Conservation (phyloP, 2,113 vertebrate genomes). For the pig (Sus scrofa) region T2T-Sscrofa CM000830.6:96343001-96343500, state of each 20-base stretch:
- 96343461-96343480: no score
- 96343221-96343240: background rate
- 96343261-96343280: no score
- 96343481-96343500: background rate
- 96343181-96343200: background rate
- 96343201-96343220: conserved; percentile 19
- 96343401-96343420: no score
- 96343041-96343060: background rate
- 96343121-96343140: background rate
- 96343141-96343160: background rate
- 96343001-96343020: conserved; percentile 9
- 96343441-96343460: no score
- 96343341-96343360: no score
- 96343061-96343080: conserved; percentile 30
- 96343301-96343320: no score
- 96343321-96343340: no score
- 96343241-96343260: background rate
- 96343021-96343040: conserved; percentile 32
- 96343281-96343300: no score
- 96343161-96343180: background rate
- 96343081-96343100: background rate
- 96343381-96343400: no score
- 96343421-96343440: no score
- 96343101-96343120: background rate
- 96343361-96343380: no score